A percentile compares a stretch with the other conserved stretches of the same genome.
These are phyloP conservation scores for Eupithecia inturbata DNA, from an alignment of 2,888 invertebrate genomes.

Conservation along the genomic window DNA sequence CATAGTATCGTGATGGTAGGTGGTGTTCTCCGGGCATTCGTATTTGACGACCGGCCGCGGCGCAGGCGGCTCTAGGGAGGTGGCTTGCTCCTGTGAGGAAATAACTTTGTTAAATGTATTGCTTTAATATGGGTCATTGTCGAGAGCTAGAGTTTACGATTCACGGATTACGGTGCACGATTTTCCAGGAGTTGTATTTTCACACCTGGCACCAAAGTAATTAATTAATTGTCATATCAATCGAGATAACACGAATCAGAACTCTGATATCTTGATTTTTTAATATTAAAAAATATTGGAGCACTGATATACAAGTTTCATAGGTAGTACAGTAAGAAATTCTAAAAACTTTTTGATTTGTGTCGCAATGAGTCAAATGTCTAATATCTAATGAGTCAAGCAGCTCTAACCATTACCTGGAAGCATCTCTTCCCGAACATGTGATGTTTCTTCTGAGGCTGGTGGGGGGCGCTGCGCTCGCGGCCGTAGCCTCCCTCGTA, in stretches of 20 bases:
- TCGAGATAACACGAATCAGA: no score
- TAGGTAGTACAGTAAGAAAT: no score
- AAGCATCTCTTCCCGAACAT: slow-evolving; percentile 95
- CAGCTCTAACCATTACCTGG: slow-evolving; percentile 78
- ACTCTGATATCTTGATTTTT: no score
- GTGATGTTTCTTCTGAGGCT: slow-evolving; percentile 93
- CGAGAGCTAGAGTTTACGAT: no score
- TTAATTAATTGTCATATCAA: no score
- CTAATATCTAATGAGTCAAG: not conserved
- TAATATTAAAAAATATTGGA: no score
- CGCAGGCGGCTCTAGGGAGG: slow-evolving; percentile 57
- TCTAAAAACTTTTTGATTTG: no score
- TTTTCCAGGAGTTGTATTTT: no score
- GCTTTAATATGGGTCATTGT: not conserved
- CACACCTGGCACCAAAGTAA: no score
- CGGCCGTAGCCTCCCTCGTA: slow-evolving; percentile 82
- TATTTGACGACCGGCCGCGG: slow-evolving; percentile 72
- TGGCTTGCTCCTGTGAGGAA: slow-evolving; percentile 59
- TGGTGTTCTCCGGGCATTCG: slow-evolving; percentile 73
- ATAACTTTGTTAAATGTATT: not conserved
- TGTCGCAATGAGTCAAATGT: no score
- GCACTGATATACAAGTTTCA: no score
- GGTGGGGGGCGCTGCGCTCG: slow-evolving; percentile 73
- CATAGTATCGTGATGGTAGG: slow-evolving; percentile 71
- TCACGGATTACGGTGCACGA: not conserved